Percentiles rank a stretch among this genome's conserved stretches.
Evolutionary conservation across 2,113 vertebrate species (phyloP).

Genomic region (Atlantisia rogersi): DNA sequence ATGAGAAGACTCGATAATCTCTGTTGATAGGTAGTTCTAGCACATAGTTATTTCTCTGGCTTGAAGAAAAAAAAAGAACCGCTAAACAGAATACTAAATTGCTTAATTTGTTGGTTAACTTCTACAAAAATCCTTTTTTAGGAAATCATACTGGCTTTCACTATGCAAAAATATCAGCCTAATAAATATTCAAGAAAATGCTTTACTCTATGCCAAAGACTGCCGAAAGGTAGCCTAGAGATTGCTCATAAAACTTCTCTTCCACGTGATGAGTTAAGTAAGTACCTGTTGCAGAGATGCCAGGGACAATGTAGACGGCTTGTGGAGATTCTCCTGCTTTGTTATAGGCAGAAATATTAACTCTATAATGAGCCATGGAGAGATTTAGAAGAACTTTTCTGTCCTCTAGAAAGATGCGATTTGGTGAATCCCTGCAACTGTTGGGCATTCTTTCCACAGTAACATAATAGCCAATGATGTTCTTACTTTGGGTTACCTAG

Average conservation of each 20-base stretch:
- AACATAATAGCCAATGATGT: slow-evolving; percentile 19
- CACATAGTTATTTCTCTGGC: neutral
- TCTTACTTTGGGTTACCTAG: slow-evolving; percentile 26
- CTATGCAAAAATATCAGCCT: neutral
- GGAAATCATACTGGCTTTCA: neutral
- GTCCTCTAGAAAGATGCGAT: neutral
- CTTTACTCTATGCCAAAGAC: neutral
- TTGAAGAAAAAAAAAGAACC: neutral
- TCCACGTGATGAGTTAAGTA: neutral
- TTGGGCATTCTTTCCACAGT: slow-evolving; percentile 57
- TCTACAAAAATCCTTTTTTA: neutral
- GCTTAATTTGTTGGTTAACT: neutral
- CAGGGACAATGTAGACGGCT: slow-evolving; percentile 25
- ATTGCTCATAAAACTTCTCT: neutral
- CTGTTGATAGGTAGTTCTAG: neutral
- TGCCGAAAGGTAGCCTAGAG: neutral
- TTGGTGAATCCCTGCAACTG: neutral
- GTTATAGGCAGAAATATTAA: slow-evolving; percentile 60
- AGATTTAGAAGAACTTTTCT: slow-evolving; percentile 35
- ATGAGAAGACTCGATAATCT: neutral
- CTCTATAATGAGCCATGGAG: slow-evolving; percentile 43
- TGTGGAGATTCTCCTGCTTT: slow-evolving; percentile 57
- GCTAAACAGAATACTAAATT: neutral
- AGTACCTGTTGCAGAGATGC: neutral
- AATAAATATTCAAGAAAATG: neutral